phyloP scores from a whole-genome alignment of 1,140 invertebrate species.

The Brachionus asplanchnoidis region DNA sequence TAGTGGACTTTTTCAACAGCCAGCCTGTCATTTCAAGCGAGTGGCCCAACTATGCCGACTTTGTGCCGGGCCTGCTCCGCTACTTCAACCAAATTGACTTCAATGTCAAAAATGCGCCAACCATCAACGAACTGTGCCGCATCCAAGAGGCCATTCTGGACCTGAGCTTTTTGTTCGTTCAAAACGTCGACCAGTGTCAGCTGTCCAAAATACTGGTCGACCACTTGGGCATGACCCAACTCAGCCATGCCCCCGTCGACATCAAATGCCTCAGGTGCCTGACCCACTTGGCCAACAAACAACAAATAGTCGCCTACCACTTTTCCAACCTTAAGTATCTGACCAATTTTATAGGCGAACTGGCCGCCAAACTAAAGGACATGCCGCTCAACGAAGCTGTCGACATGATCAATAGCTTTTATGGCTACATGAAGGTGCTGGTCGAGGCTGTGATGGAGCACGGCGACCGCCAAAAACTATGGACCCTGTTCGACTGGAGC shows the following conservation, averaged over 20 bases:
- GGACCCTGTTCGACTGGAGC: background rate
- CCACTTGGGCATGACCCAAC: background rate
- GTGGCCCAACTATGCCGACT: background rate
- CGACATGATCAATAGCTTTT: background rate
- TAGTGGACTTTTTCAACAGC: background rate
- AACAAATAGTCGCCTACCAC: background rate
- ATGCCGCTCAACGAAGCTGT: background rate
- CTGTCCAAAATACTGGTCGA: background rate
- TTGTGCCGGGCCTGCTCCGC: background rate
- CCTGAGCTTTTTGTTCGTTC: background rate
- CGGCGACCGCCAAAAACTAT: background rate
- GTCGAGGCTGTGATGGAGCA: background rate
- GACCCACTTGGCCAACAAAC: background rate
- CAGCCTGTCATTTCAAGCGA: background rate
- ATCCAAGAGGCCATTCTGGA: background rate
- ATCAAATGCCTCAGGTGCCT: background rate
- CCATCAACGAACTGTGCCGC: background rate
- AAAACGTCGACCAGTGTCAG: background rate
- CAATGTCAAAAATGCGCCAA: background rate
- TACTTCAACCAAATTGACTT: conserved; percentile 19
- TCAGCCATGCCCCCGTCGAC: background rate
- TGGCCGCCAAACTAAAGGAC: background rate
- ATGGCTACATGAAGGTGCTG: background rate
- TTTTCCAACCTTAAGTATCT: background rate
- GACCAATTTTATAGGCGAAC: background rate